These are phyloP conservation scores for Cotesia congregata DNA, from an alignment of 2,888 invertebrate species.

Conservation along the genomic window DNA sequence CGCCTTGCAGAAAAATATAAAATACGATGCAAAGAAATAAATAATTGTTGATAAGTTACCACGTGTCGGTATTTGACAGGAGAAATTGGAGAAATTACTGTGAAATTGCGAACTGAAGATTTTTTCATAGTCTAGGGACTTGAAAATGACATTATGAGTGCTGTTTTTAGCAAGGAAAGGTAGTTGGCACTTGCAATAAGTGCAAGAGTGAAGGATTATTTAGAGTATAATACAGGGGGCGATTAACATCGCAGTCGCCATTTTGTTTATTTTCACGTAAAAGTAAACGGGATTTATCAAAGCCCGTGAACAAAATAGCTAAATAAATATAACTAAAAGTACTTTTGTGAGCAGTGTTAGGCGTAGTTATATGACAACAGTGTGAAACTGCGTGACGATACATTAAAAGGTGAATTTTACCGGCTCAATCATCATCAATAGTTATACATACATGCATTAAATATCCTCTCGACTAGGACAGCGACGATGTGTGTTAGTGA, in stretches of 20 bases:
- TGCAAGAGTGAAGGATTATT: slow-evolving; percentile 2
- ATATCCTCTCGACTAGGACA: slow-evolving; percentile 17
- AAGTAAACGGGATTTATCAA: slow-evolving; percentile 51
- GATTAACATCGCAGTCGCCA: slow-evolving; percentile 72
- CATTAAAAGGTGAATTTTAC: slow-evolving; percentile 3
- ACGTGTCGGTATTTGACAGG: neutral
- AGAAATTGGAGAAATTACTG: neutral
- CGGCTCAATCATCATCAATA: slow-evolving; percentile 9
- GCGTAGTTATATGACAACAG: neutral
- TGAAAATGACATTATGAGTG: neutral
- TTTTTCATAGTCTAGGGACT: neutral
- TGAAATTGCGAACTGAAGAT: neutral
- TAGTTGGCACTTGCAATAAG: neutral
- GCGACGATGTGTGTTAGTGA: slow-evolving; percentile 16
- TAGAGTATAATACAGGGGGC: slow-evolving; percentile 20
- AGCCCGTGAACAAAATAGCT: slow-evolving; percentile 12
- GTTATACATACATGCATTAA: neutral
- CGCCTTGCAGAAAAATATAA: too few species aligned
- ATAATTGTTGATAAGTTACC: neutral
- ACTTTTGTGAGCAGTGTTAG: slow-evolving; percentile 19
- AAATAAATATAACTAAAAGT: slow-evolving; percentile 3
- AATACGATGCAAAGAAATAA: neutral
- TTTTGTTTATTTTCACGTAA: slow-evolving; percentile 86
- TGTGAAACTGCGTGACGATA: neutral
- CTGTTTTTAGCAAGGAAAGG: neutral